phyloP scores from a whole-genome alignment of 2,888 invertebrate genomes.

The Glyphotaelius pellucidus region DNA sequence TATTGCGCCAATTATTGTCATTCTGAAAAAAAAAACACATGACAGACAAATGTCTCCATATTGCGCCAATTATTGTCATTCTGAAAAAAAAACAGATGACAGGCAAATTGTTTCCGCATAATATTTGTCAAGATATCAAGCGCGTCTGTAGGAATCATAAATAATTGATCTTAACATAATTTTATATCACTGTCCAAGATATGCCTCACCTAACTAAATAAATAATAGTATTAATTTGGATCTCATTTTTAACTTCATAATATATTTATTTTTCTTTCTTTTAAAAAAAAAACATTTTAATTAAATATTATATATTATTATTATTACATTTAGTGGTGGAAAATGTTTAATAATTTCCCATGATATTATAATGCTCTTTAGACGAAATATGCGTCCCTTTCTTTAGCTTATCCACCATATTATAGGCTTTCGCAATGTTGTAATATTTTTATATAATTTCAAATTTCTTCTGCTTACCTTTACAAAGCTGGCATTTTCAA shows the following conservation, averaged over 20 bases:
- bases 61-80: too few relatives aligned
- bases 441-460: background rate
- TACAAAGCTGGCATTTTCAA: too few relatives aligned
- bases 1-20: too few relatives aligned
- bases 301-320: background rate
- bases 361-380: constrained; percentile 2
- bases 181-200: background rate
- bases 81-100: background rate
- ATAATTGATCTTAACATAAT: background rate
- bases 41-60: too few relatives aligned
- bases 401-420: background rate
- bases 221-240: constrained; percentile 2
- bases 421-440: background rate
- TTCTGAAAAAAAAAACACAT: too few relatives aligned
- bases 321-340: background rate
- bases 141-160: background rate
- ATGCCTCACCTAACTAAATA: background rate
- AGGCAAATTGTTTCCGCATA: background rate
- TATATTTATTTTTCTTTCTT: background rate
- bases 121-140: background rate
- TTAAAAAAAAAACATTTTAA: background rate
- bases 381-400: background rate
- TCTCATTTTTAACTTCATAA: background rate
- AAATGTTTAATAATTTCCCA: background rate
- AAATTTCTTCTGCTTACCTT: background rate